These are phyloP conservation scores for Takifugu rubripes DNA, from an alignment of 2,797 vertebrate species.

Conservation along the genomic window DNA sequence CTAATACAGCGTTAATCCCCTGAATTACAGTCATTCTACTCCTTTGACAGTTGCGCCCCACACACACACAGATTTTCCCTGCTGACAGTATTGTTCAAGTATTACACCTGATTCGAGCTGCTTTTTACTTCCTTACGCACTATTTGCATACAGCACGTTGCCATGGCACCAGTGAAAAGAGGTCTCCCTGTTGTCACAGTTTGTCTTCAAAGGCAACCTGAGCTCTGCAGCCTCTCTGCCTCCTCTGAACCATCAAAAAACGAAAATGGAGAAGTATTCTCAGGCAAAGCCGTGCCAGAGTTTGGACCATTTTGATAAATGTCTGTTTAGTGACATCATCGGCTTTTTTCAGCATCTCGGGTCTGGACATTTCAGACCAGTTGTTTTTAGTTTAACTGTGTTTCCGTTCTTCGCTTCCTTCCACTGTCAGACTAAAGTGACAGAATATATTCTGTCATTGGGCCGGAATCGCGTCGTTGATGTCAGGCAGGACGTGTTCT, in stretches of 20 bases:
- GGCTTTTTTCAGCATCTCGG: constrained; percentile 4
- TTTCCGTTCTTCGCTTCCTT: constrained; percentile 19
- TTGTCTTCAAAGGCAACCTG: constrained; percentile 40
- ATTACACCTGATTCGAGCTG: constrained; percentile 36
- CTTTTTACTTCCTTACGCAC: constrained; percentile 23
- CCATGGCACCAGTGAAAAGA: constrained; percentile 56
- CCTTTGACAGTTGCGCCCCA: constrained; percentile 12
- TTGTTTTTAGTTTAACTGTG: constrained; percentile 43
- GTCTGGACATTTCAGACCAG: not conserved
- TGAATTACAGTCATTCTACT: constrained; percentile 29
- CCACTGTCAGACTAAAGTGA: constrained; percentile 22
- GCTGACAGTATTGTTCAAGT: constrained; percentile 7
- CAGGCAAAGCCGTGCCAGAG: too few relatives aligned
- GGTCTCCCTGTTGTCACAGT: constrained; percentile 44
- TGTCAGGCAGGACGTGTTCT: constrained; percentile 19
- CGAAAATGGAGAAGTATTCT: too few relatives aligned
- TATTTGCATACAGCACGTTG: constrained; percentile 40
- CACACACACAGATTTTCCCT: too few relatives aligned
- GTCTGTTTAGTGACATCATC: too few relatives aligned
- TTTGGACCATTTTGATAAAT: too few relatives aligned
- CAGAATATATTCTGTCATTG: constrained; percentile 26
- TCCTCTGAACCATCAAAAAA: too few relatives aligned
- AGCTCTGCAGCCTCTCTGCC: constrained; percentile 16
- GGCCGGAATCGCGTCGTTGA: constrained; percentile 48
- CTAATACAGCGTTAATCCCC: constrained; percentile 34